These are phyloP conservation scores for Mionectes olivaceus DNA, from an alignment of 2,797 vertebrate genomes.

Conservation along the genomic window DNA sequence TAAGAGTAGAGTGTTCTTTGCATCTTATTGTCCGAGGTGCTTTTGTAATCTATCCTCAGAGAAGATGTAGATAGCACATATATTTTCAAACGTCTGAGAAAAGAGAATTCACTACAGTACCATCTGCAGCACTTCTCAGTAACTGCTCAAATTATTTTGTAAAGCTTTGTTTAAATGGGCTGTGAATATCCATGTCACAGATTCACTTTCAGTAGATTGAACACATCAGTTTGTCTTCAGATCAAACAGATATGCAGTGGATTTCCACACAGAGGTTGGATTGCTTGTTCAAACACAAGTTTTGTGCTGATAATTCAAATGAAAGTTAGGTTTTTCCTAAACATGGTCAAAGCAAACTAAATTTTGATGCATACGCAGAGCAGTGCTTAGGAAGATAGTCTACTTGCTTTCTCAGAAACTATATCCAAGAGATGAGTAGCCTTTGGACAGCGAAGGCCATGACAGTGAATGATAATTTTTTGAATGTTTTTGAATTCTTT, in stretches of 20 bases:
- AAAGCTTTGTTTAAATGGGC: slow-evolving; percentile 3
- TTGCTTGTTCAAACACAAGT: slow-evolving; percentile 19
- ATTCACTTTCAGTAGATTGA: slow-evolving; percentile 17
- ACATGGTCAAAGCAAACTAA: neutral
- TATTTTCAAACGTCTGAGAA: neutral
- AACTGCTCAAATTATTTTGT: neutral
- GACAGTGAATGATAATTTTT: neutral
- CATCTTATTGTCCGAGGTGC: neutral
- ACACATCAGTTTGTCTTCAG: slow-evolving; percentile 19
- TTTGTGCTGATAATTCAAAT: neutral
- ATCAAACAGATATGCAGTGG: neutral
- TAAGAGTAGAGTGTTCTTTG: neutral
- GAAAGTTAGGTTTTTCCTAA: neutral
- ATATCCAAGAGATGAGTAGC: neutral
- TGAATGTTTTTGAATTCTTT: neutral
- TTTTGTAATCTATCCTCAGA: neutral
- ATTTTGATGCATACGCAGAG: neutral
- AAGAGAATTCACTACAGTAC: neutral
- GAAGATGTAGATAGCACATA: neutral
- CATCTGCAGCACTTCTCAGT: neutral
- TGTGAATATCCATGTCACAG: slow-evolving; percentile 39
- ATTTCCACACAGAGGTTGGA: neutral
- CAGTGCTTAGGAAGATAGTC: neutral
- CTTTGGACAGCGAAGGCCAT: neutral
- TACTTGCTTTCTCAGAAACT: neutral